Base-by-base conservation (phyloP, 1,140 invertebrate species). In the Cepaea nemoralis region DNA sequence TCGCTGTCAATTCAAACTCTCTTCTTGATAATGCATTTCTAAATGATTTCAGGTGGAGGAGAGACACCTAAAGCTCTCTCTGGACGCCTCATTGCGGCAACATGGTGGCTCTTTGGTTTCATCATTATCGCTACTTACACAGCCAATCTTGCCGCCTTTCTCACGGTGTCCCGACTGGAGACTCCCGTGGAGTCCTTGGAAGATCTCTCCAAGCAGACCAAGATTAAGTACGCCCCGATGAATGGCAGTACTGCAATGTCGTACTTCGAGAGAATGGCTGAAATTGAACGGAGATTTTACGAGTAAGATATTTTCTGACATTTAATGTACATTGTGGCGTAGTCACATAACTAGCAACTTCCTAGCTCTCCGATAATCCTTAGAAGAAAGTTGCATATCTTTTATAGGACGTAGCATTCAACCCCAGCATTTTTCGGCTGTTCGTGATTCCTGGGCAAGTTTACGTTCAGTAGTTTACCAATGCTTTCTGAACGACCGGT, bases 111-210 rank as follows among this genome's bases (percentile, higher is more conserved):
- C 5, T 99, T 99, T 91, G 97, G 97, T 3, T 99, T 99, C 91
- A 98, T 99, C 88, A 97, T 99, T 69, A 98, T 99, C 88, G 97
- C 97, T n/a, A 98, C 97, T 0, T 99, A 99, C 91, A 99, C 98
- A 0, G 98, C 98, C 12, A 99, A 99, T 92, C 93, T 99, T 86
- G 97, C 98, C 40, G 97, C 97, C 14, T 97, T 97, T 87, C 92
- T 98, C 67, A 98, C 97, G 0, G 97, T 99, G 0, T 98, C 97
- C 0, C 63, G 87, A 66, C 86, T 92, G 79, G 97, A 98, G 83
- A 96, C 96, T 0, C 96, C 96, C 0, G 95, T 99, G 63, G 97
- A 98, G 87, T 97, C 96, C 0, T 91, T 98, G 79, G 97, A 99
- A 84, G 97, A 98, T 90, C 92, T 99, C 16, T 88, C 87, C 33